Evolutionary conservation across 2,797 vertebrate species (phyloP).

Genomic region (Staurois parvus): DNA sequence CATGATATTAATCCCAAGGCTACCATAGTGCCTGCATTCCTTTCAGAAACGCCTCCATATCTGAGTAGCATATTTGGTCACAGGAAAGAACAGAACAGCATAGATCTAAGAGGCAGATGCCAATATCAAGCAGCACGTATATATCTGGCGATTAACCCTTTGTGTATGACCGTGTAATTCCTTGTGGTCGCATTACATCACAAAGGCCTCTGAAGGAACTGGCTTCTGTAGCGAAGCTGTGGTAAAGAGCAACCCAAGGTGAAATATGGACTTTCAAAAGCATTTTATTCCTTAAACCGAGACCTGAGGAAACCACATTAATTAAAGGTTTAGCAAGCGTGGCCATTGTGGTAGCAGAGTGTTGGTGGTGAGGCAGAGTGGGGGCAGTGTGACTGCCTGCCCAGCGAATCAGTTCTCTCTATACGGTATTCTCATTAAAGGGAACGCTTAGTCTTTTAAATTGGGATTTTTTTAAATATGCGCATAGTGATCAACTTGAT

Average conservation of each 20-base stretch:
- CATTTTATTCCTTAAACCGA: slow-evolving; percentile 32
- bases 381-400: neutral
- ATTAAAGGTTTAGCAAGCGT: slow-evolving; percentile 48
- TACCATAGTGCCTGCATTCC: neutral
- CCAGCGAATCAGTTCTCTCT: slow-evolving; percentile 2
- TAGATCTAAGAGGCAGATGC: neutral
- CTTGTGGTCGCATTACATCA: slow-evolving; percentile 40
- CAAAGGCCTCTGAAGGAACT: slow-evolving; percentile 29
- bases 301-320: slow-evolving; percentile 49
- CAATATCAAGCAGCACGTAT: neutral
- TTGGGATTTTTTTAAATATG: too few species aligned
- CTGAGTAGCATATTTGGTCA: neutral
- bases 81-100: neutral
- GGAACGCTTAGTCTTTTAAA: too few species aligned
- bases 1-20: too few species aligned
- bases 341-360: slow-evolving; percentile 31
- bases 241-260: slow-evolving; percentile 33
- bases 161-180: neutral
- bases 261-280: slow-evolving; percentile 52
- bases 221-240: slow-evolving; percentile 15
- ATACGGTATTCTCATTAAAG: slow-evolving; percentile 16
- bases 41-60: neutral
- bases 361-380: slow-evolving; percentile 28
- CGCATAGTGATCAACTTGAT: too few species aligned
- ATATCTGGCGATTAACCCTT: slow-evolving; percentile 25